Evolutionary conservation across 2,113 vertebrate genomes (phyloP).

Genomic region (Crocuta crocuta): DNA sequence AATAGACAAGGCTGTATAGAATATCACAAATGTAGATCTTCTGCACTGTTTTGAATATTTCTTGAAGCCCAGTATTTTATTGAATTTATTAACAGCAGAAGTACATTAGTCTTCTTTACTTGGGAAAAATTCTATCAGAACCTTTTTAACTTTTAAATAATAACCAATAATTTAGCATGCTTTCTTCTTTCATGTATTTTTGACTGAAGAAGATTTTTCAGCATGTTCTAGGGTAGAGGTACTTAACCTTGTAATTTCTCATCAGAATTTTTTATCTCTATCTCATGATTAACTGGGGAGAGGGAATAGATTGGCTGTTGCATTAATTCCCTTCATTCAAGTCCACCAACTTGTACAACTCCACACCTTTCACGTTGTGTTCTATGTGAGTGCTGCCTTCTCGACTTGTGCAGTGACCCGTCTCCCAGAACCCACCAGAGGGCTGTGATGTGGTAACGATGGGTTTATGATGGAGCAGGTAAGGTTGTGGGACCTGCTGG

Average conservation of each 20-base stretch:
- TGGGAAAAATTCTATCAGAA: background rate
- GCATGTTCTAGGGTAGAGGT: conserved; percentile 1
- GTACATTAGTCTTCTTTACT: conserved; percentile 26
- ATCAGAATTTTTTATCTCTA: conserved; percentile 35
- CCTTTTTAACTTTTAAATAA: conserved; percentile 36
- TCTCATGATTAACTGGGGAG: background rate
- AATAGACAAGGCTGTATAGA: background rate
- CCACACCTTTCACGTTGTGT: background rate
- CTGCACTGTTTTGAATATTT: conserved; percentile 37
- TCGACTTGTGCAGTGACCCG: background rate
- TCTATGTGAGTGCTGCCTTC: background rate
- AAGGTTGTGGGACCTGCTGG: background rate
- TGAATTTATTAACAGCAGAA: conserved; percentile 33
- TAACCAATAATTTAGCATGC: background rate
- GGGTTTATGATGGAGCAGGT: background rate
- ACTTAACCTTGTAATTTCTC: background rate
- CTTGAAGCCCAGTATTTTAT: background rate
- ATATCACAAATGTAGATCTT: background rate
- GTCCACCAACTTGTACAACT: background rate
- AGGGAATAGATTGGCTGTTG: background rate
- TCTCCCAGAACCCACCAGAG: background rate
- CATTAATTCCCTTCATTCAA: conserved; percentile 6
- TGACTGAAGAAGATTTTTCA: conserved; percentile 20
- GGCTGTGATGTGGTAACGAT: background rate
- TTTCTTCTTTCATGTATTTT: background rate